Percentiles rank a stretch among this genome's conserved stretches.
phyloP scores from a whole-genome alignment of 2,113 vertebrate genomes.

The Acanthisitta chloris region DNA sequence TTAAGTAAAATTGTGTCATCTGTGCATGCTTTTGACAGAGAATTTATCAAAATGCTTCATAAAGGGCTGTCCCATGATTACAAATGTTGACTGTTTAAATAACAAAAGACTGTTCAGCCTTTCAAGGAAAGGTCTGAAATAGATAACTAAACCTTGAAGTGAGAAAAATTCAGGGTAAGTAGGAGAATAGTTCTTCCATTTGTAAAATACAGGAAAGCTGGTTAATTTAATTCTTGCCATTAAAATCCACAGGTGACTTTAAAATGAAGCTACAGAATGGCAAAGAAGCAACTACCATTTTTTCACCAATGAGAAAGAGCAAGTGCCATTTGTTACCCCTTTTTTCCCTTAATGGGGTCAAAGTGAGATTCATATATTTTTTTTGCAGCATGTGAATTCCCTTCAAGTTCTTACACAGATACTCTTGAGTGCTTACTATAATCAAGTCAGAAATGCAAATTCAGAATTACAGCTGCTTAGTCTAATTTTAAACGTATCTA shows the following conservation, averaged over 20 bases:
- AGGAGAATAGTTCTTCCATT: background rate
- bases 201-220: background rate
- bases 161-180: background rate
- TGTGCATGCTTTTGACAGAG: background rate
- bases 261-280: background rate
- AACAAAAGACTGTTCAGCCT: background rate
- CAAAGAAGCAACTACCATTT: background rate
- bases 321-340: background rate
- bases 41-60: background rate
- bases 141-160: background rate
- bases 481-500: slow-evolving; percentile 49
- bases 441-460: slow-evolving; percentile 61
- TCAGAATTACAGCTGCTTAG: slow-evolving; percentile 49
- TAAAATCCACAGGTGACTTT: background rate
- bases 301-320: background rate
- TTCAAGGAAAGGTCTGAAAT: background rate
- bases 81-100: background rate
- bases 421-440: slow-evolving; percentile 41
- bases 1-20: background rate
- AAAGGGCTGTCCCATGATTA: background rate
- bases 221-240: background rate
- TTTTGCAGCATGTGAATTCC: background rate
- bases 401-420: background rate
- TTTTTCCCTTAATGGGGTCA: background rate
- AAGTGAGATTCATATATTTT: background rate